Evolutionary conservation across 2,113 vertebrate species (phyloP).

Genomic region (Paedocypris sp.): DNA sequence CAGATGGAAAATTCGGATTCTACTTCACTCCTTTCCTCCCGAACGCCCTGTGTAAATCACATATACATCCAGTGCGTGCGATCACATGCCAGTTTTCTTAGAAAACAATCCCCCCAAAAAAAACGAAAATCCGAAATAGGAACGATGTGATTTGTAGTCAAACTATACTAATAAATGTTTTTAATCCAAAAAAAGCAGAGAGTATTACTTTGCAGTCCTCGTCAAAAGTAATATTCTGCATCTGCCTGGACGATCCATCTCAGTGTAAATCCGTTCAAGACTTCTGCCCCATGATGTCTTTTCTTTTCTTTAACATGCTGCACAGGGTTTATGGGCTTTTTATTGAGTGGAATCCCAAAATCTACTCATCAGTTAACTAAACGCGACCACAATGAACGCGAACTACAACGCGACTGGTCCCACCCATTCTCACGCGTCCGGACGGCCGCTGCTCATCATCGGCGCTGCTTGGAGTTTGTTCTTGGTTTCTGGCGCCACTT

Average conservation of each 20-base stretch:
- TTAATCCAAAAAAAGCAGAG: conserved; percentile 22
- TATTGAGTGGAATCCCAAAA: conserved; percentile 55
- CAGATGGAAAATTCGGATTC: conserved; percentile 11
- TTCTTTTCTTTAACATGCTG: conserved; percentile 28
- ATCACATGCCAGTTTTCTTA: conserved; percentile 18
- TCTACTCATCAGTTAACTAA: conserved; percentile 29
- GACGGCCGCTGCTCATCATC: not conserved
- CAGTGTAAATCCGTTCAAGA: conserved; percentile 23
- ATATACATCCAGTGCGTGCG: conserved; percentile 18
- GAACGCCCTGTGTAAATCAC: not conserved
- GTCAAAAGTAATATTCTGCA: conserved; percentile 31
- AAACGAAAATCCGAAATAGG: not conserved
- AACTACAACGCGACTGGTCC: conserved; percentile 29
- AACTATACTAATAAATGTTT: too few relatives aligned
- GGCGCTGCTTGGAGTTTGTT: not conserved
- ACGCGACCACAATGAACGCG: conserved; percentile 43
- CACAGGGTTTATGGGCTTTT: conserved; percentile 46
- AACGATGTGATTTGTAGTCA: too few relatives aligned
- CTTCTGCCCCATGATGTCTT: conserved; percentile 1
- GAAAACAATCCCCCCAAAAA: not conserved
- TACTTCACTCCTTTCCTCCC: not conserved
- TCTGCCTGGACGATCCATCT: conserved; percentile 52
- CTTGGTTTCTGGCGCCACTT: conserved; percentile 18
- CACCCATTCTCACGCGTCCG: conserved; percentile 28
- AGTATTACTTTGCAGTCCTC: conserved; percentile 37